These are phyloP conservation scores for Poicephalus meyeri DNA, from an alignment of 2,113 vertebrate genomes.

Conservation along the genomic window DNA sequence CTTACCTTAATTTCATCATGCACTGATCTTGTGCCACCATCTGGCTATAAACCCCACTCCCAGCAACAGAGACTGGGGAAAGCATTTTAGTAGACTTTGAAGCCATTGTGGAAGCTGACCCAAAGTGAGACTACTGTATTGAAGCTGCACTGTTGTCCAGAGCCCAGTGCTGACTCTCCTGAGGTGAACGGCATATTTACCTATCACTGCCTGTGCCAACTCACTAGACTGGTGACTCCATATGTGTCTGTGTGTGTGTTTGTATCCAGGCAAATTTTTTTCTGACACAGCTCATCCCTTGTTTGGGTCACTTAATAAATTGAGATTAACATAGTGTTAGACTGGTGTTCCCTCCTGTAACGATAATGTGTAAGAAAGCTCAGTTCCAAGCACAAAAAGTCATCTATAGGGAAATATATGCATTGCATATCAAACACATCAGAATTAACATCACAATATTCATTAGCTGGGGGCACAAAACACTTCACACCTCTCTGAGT, in stretches of 20 bases:
- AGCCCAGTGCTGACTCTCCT: neutral
- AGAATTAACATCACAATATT: neutral
- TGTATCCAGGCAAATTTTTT: neutral
- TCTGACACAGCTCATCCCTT: neutral
- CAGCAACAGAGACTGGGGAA: neutral
- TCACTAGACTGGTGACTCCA: neutral
- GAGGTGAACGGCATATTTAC: accelerated
- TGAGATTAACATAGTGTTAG: neutral
- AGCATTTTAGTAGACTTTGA: neutral
- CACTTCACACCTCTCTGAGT: neutral
- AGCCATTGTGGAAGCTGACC: neutral
- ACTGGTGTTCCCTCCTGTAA: neutral
- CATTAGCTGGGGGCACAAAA: neutral
- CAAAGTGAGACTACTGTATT: neutral
- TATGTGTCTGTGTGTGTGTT: neutral
- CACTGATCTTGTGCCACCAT: neutral
- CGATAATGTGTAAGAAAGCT: neutral
- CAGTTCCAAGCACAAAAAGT: neutral
- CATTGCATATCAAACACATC: neutral
- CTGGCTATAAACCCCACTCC: neutral
- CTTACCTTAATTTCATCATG: neutral
- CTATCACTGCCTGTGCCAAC: neutral
- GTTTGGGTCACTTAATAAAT: neutral
- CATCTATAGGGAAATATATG: neutral
- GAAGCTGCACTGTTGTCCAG: neutral